These are phyloP conservation scores for Buphagus erythrorhynchus DNA, from an alignment of 2,797 vertebrate genomes.

Conservation along the genomic window DNA sequence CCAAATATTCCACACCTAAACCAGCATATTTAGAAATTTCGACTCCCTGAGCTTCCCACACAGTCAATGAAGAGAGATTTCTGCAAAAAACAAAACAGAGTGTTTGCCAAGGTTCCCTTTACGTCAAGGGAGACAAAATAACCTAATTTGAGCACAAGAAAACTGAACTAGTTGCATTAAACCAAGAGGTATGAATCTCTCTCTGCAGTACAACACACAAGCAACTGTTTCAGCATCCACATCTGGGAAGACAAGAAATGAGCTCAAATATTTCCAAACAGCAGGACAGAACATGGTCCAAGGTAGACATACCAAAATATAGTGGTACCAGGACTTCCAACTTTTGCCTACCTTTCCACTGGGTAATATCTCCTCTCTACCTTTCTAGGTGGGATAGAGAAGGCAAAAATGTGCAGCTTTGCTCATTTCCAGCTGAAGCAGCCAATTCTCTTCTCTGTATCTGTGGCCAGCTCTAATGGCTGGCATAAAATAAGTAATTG, in stretches of 20 bases:
- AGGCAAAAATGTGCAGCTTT: not conserved
- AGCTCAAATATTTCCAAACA: not conserved
- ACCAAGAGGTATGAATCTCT: not conserved
- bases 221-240: not conserved
- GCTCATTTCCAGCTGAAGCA: not conserved
- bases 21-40: not conserved
- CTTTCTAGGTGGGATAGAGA: not conserved
- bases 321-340: not conserved
- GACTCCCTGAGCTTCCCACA: not conserved
- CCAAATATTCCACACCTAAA: not conserved
- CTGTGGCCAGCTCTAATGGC: not conserved
- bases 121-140: not conserved
- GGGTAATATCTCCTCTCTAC: not conserved
- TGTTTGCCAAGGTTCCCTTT: not conserved
- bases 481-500: not conserved
- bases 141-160: not conserved
- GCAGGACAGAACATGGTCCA: not conserved
- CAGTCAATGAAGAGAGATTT: not conserved
- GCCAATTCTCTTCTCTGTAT: not conserved
- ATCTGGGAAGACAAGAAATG: not conserved
- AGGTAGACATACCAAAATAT: not conserved
- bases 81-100: not conserved
- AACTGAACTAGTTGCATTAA: not conserved
- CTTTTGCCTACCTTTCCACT: not conserved
- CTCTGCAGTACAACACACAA: not conserved